Conservation (phyloP, 2,888 invertebrate species). For the Thecophora atra region DNA sequence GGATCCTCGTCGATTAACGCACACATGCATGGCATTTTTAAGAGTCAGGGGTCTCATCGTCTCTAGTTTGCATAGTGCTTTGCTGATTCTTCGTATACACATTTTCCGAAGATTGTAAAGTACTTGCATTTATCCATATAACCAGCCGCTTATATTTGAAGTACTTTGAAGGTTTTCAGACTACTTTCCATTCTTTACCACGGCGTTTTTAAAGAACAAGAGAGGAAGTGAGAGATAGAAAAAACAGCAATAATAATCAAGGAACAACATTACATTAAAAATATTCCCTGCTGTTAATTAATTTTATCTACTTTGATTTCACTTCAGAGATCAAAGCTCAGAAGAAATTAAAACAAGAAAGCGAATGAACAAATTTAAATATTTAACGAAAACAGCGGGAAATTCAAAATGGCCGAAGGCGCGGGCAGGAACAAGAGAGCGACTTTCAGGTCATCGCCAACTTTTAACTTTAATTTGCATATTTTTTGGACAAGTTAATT, state of each 20-base stretch:
- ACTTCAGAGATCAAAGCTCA: constrained; percentile 19
- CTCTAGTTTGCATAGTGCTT: too few relatives aligned
- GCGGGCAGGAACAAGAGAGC: neutral
- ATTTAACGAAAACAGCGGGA: neutral
- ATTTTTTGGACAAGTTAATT: constrained; percentile 24
- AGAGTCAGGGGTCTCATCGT: too few relatives aligned
- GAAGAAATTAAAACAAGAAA: neutral
- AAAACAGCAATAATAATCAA: neutral
- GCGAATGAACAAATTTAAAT: neutral
- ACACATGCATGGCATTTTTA: too few relatives aligned
- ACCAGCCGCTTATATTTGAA: too few relatives aligned
- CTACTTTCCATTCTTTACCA: too few relatives aligned
- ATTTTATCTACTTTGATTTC: constrained; percentile 35
- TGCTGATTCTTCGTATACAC: too few relatives aligned
- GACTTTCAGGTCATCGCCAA: neutral
- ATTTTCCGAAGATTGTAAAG: too few relatives aligned
- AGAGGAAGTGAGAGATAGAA: neutral
- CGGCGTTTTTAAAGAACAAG: neutral
- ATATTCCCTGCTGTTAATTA: constrained; percentile 29
- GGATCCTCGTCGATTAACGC: too few relatives aligned
- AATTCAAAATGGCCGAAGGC: neutral
- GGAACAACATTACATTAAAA: neutral
- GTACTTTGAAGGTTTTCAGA: too few relatives aligned
- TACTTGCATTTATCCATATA: too few relatives aligned
- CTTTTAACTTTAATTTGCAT: constrained; percentile 33